phyloP scores from a whole-genome alignment of 2,888 invertebrate genomes.

The Eupithecia subfuscata region DNA sequence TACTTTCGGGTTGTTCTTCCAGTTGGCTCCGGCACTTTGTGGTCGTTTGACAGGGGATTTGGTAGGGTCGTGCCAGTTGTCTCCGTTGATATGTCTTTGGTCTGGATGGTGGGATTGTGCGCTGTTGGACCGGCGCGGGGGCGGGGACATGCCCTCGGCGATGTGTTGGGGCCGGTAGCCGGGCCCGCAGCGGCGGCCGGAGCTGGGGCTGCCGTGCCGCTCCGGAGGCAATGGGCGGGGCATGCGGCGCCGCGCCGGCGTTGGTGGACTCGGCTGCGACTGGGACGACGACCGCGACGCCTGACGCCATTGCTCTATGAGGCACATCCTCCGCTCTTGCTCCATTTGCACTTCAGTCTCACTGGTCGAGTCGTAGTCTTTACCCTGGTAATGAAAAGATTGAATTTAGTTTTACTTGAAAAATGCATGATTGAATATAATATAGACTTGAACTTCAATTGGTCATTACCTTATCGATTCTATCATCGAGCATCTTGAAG shows the following conservation, averaged over 20 bases:
- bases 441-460: too few species aligned
- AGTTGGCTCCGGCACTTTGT: slow-evolving; percentile 74
- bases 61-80: slow-evolving; percentile 73
- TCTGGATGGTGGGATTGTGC: slow-evolving; percentile 72
- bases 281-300: slow-evolving; percentile 80
- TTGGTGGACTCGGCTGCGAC: slow-evolving; percentile 70
- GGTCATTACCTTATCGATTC: slow-evolving; percentile 90
- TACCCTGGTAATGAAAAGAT: slow-evolving; percentile 83
- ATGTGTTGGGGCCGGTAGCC: slow-evolving; percentile 67
- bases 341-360: slow-evolving; percentile 89
- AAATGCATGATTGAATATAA: too few species aligned
- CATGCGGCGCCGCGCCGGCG: slow-evolving; percentile 69
- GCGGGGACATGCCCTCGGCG: slow-evolving; percentile 75
- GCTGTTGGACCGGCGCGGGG: slow-evolving; percentile 70
- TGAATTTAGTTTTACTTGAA: too few species aligned
- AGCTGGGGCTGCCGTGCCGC: slow-evolving; percentile 70
- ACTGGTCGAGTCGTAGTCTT: slow-evolving; percentile 91
- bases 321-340: slow-evolving; percentile 86
- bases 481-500: slow-evolving; percentile 96
- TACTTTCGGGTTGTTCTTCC: slow-evolving; percentile 78
- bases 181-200: slow-evolving; percentile 60
- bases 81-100: slow-evolving; percentile 68
- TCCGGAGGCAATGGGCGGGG: slow-evolving; percentile 69
- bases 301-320: slow-evolving; percentile 91
- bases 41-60: slow-evolving; percentile 78